Evolutionary conservation across 2,113 vertebrate species (phyloP).

Genomic region (Mionectes macconnelli): DNA sequence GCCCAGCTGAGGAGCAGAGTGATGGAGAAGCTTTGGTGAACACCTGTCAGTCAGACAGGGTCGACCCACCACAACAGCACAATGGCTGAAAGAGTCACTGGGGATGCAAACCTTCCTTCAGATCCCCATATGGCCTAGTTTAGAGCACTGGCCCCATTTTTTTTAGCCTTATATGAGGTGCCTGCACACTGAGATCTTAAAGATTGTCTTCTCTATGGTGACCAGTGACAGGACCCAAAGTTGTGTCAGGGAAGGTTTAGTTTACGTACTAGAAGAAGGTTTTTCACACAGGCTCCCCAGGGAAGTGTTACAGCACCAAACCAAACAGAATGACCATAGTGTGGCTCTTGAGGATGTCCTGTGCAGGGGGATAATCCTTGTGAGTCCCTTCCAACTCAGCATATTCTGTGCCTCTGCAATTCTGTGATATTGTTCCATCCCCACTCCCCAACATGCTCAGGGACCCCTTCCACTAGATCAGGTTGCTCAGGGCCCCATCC

Average conservation of each 20-base stretch:
- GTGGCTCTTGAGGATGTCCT: background rate
- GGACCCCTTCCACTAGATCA: background rate
- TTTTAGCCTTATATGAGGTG: background rate
- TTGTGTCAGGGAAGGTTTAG: background rate
- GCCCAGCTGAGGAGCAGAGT: background rate
- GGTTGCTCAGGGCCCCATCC: background rate
- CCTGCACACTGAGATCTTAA: background rate
- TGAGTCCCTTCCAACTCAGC: background rate
- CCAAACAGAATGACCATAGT: too few species aligned
- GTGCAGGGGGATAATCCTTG: background rate
- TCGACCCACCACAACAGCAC: background rate
- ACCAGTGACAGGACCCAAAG: background rate
- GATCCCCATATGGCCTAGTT: background rate
- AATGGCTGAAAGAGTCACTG: background rate
- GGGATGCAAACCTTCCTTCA: background rate
- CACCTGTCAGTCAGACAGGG: background rate
- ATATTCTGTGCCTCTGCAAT: background rate
- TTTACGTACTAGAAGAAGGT: background rate
- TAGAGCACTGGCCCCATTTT: background rate
- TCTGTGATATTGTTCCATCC: background rate
- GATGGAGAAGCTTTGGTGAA: background rate
- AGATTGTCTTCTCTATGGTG: background rate
- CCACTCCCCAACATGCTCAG: background rate
- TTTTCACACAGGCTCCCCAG: background rate
- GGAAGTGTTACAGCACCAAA: background rate